Conservation (phyloP, 2,888 invertebrate species). For the Agonopterix subpropinquella region DNA sequence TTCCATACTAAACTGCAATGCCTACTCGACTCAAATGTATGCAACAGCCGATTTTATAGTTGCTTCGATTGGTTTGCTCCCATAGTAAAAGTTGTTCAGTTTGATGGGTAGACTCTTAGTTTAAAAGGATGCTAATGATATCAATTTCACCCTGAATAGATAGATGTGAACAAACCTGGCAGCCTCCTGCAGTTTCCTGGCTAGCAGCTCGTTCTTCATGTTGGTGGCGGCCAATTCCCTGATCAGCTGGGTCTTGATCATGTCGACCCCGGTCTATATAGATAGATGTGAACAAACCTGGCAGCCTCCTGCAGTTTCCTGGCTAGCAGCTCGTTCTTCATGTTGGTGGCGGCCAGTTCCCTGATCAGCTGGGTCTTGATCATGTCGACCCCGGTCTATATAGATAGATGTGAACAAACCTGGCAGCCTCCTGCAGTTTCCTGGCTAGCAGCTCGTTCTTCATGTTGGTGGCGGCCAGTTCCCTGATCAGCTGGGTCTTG, state of each 20-base stretch:
- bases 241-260: too few species aligned
- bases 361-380: too few species aligned
- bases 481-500: constrained; percentile 49
- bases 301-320: constrained; percentile 83
- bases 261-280: too few species aligned
- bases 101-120: too few species aligned
- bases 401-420: constrained; percentile 24
- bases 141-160: too few species aligned
- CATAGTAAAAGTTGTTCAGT: too few species aligned
- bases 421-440: constrained; percentile 82
- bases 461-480: constrained; percentile 86
- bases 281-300: constrained; percentile 32
- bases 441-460: constrained; percentile 87
- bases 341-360: constrained; percentile 77
- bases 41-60: too few species aligned
- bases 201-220: constrained; percentile 86
- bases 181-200: constrained; percentile 82
- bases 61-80: too few species aligned
- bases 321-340: constrained; percentile 86
- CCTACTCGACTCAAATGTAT: too few species aligned
- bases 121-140: too few species aligned
- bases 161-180: constrained; percentile 51
- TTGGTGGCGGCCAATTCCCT: constrained; percentile 78
- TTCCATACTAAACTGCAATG: too few species aligned
- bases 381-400: too few species aligned